Conservation (phyloP, 2,888 invertebrate species). For the Cacoxenus indagator region DNA sequence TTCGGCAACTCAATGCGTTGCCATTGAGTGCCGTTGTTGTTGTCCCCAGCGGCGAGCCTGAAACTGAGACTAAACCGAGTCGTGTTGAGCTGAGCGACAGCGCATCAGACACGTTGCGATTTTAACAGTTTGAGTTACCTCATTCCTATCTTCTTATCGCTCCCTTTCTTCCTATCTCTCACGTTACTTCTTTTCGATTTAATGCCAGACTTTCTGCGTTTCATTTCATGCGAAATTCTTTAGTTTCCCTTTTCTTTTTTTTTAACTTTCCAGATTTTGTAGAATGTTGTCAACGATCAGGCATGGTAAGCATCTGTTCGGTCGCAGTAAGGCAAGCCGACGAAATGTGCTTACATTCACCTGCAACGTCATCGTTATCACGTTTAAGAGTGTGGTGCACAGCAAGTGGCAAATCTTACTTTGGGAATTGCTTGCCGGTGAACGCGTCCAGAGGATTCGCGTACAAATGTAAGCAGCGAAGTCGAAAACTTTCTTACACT, state of each 20-base stretch:
- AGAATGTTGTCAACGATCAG: slow-evolving; percentile 25
- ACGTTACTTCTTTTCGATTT: not conserved
- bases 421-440: not conserved
- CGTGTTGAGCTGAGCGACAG: slow-evolving; percentile 32
- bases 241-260: not conserved
- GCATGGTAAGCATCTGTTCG: slow-evolving; percentile 13
- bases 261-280: not conserved
- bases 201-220: not conserved
- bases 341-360: slow-evolving; percentile 4
- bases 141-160: not conserved
- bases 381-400: not conserved
- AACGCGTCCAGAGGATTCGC: not conserved
- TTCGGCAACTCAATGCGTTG: not conserved
- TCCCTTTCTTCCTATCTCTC: not conserved
- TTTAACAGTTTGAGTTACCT: slow-evolving; percentile 37
- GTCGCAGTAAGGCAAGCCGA: not conserved
- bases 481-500: not conserved
- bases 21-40: not conserved
- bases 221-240: not conserved
- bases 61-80: not conserved
- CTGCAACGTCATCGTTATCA: slow-evolving; percentile 8
- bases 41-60: not conserved
- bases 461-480: not conserved
- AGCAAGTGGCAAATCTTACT: not conserved
- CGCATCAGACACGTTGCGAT: slow-evolving; percentile 37